Conservation (phyloP, 2,113 vertebrate species). For the Monarcha castaneiventris region DNA sequence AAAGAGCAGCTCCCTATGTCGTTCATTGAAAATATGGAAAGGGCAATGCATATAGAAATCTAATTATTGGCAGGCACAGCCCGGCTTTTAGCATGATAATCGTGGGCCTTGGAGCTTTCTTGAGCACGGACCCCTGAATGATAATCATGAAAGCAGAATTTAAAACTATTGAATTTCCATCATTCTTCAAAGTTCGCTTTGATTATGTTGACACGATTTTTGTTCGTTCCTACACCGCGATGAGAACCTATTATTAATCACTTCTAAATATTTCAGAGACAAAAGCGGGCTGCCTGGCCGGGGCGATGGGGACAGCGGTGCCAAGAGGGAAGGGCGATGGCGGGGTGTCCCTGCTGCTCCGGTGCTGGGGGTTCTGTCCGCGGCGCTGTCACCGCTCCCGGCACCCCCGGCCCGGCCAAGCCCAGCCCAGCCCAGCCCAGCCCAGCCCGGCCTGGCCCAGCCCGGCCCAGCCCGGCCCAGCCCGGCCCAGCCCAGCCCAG, state of each 20-base stretch:
- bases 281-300: not conserved
- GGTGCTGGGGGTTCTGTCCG: not conserved
- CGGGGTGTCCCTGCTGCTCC: not conserved
- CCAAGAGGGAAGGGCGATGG: not conserved
- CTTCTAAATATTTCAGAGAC: not conserved
- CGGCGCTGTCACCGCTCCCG: not conserved
- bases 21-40: not conserved
- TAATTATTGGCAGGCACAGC: slow-evolving; percentile 5
- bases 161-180: not conserved
- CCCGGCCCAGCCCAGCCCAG: not conserved
- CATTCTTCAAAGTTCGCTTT: not conserved
- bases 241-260: not conserved
- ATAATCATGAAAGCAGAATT: not conserved
- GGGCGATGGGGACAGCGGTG: not conserved
- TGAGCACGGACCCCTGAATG: not conserved
- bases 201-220: not conserved
- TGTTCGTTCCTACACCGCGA: not conserved
- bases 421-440: not conserved
- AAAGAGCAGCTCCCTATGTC: not conserved
- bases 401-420: not conserved
- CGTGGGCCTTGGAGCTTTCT: not conserved
- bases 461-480: not conserved
- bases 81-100: slow-evolving; percentile 9
- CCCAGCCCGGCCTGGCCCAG: not conserved
- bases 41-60: slow-evolving; percentile 39